Evolutionary conservation across 2,888 invertebrate genomes (phyloP).

Genomic region (Leptopterna dolabrata): DNA sequence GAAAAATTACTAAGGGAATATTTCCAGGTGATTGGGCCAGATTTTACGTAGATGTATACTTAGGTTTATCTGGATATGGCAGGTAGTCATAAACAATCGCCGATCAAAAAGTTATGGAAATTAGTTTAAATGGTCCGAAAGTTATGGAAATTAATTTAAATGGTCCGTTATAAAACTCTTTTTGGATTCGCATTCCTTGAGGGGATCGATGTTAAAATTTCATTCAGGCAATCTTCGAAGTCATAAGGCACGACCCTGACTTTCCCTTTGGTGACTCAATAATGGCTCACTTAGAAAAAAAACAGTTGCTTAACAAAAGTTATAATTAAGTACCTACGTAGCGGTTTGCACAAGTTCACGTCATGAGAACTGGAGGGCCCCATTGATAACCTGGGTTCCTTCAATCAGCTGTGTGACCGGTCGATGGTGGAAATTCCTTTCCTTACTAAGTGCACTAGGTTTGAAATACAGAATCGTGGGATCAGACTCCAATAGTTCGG

Average conservation of each 20-base stretch:
- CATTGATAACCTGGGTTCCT: background rate
- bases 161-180: background rate
- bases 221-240: background rate
- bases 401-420: background rate
- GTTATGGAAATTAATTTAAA: too few species aligned
- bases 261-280: background rate
- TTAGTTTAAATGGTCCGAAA: too few species aligned
- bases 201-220: background rate
- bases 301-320: background rate
- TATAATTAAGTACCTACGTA: background rate
- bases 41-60: too few species aligned
- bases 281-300: background rate
- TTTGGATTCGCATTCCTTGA: background rate
- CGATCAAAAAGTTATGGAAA: too few species aligned
- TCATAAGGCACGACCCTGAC: constrained; percentile 3
- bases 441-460: background rate
- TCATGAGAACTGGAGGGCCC: background rate
- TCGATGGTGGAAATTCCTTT: constrained; percentile 3
- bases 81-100: too few species aligned
- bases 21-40: too few species aligned
- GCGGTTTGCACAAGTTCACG: background rate
- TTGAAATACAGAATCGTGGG: background rate
- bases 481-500: background rate
- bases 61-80: too few species aligned
- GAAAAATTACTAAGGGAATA: too few species aligned